Conservation (phyloP, 1,140 invertebrate genomes). For the Megathymus violae region DNA sequence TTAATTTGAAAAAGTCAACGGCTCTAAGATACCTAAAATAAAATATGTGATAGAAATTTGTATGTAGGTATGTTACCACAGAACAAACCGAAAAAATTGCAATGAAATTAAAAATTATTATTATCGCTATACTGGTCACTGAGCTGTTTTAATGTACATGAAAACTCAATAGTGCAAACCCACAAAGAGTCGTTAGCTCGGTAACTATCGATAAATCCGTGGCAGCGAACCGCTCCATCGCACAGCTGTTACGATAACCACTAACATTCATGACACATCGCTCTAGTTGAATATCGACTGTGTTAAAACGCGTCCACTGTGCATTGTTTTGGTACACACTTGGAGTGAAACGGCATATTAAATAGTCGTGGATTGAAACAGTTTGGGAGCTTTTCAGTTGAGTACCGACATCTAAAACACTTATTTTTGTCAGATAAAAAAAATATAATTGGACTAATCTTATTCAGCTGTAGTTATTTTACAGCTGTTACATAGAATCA, state of each 20-base stretch:
- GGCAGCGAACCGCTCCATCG: conserved; percentile 1
- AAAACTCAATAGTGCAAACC: conserved; percentile 10
- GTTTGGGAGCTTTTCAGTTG: background rate
- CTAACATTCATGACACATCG: conserved; percentile 14
- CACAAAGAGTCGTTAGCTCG: conserved; percentile 5
- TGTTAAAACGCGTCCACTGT: conserved; percentile 5
- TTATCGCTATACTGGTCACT: background rate
- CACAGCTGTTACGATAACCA: conserved; percentile 2
- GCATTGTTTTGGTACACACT: conserved; percentile 2
- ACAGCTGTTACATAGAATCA: too few relatives aligned
- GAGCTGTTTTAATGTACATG: background rate
- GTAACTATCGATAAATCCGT: conserved; percentile 17
- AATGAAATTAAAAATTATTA: background rate
- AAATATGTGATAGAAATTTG: too few relatives aligned
- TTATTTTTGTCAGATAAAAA: too few relatives aligned
- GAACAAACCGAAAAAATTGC: too few relatives aligned
- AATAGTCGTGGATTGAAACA: background rate
- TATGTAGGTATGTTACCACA: too few relatives aligned
- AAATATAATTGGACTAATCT: too few relatives aligned
- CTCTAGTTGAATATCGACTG: conserved; percentile 10
- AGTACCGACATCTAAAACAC: too few relatives aligned
- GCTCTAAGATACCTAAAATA: too few relatives aligned
- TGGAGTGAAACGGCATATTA: conserved; percentile 1
- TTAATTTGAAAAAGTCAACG: too few relatives aligned
- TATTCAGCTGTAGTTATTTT: too few relatives aligned